Evolutionary conservation across 2,113 vertebrate species (phyloP), one percentile per base, ranked within the genome.

Genomic region (Dunckerocampus dactyliophorus): DNA sequence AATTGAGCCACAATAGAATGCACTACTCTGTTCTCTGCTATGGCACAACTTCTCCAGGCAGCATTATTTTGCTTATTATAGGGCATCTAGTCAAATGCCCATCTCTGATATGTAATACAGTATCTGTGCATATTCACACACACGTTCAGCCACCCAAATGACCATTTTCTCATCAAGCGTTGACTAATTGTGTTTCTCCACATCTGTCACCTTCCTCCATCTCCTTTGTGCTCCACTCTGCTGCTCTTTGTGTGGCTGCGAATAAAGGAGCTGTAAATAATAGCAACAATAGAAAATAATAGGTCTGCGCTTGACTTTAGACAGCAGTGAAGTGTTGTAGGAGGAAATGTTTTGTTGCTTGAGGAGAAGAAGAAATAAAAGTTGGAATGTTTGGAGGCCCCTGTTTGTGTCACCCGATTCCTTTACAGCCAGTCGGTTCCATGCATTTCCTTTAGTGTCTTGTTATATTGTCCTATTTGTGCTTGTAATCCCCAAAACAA

Each of bases 171-270:
- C 71, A 83, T 71, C 75, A 81, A 58, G 56, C 72, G 72, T 59
- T 84, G 82, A 86, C 78, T 84, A 84, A 86, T 74, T 79, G 69
- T 80, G 59, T 80, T 79, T 66, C 54, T 71, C 63, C 22, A 45
- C 56, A 65, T 61, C 60, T 72, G 59, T 77, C 63, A 48, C 52
- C 71, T 77, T 63, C 63, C 72, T 66, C 49, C 50, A n/a, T 19
- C 56, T 24, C 76, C 82, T 47, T 52, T 46, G 4, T 16, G 24
- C 24, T 67, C 22, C 34, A 19, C 73, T 77, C 83, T 54, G 63
- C 47, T 72, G 83, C 88, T 85, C 86, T 84, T 87, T 89, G 83
- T 74, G 81, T 86, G 84, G 88, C 85, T 89, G 88, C 88, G 92
- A 92, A 90, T 88, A 79, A 72, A 80, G 76, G 75, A 67, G 76